A percentile compares a stretch with the other conserved stretches of the same genome.
Conservation (phyloP, 1,140 invertebrate genomes). For the Diabrotica virgifera region DNA sequence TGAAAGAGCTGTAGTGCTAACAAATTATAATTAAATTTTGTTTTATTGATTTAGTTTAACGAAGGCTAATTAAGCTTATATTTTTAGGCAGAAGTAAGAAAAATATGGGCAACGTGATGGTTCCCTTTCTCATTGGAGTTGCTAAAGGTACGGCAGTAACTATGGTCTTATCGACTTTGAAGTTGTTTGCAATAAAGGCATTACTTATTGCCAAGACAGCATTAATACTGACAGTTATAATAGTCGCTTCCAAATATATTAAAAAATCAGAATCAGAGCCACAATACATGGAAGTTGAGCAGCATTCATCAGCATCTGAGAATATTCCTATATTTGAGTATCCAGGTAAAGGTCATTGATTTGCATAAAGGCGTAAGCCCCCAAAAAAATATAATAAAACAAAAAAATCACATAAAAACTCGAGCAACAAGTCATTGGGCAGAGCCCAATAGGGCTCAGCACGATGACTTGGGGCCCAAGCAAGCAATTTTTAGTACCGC, state of each 20-base stretch:
- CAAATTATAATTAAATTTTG: too few species aligned
- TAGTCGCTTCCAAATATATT: constrained; percentile 54
- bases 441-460: too few species aligned
- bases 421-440: too few species aligned
- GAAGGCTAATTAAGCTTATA: too few species aligned
- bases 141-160: constrained; percentile 59
- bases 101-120: constrained; percentile 48
- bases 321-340: not conserved
- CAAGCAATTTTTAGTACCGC: too few species aligned
- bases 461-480: too few species aligned
- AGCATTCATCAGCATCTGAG: constrained; percentile 14
- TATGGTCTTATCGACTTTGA: constrained; percentile 56
- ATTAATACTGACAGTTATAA: constrained; percentile 55
- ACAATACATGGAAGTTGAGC: constrained; percentile 29
- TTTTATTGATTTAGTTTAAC: too few species aligned
- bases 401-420: too few species aligned
- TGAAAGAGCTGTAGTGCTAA: too few species aligned
- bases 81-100: constrained; percentile 53
- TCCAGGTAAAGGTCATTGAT: not conserved
- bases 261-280: constrained; percentile 17
- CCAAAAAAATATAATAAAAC: too few species aligned
- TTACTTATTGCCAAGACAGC: constrained; percentile 61
- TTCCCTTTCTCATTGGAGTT: constrained; percentile 61
- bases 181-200: constrained; percentile 59
- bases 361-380: too few species aligned